Conservation (phyloP, 2,888 invertebrate species). For the Sinotaia quadrata region DNA sequence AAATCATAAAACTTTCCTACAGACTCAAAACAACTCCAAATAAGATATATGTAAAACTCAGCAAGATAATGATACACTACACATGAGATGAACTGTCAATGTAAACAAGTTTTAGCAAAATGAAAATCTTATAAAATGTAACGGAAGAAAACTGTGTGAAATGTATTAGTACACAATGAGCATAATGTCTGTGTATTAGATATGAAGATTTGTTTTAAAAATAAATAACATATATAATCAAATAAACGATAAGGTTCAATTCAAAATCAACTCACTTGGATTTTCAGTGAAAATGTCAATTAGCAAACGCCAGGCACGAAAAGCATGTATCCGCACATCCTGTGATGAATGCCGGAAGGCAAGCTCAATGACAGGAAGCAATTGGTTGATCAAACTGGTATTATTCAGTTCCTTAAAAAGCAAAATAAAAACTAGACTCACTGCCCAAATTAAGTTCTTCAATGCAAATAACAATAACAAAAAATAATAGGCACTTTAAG, state of each 20-base stretch:
- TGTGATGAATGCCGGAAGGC: not conserved
- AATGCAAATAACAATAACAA: not conserved
- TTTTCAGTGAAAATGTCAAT: slow-evolving; percentile 13
- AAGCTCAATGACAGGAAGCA: slow-evolving; percentile 8
- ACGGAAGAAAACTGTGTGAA: too few species aligned
- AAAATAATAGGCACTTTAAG: not conserved
- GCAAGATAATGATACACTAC: too few species aligned
- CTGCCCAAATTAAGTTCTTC: not conserved
- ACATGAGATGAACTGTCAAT: too few species aligned
- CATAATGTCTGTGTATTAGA: too few species aligned
- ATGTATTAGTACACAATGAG: too few species aligned
- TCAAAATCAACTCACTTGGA: not conserved
- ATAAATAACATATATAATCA: not conserved
- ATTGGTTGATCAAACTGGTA: not conserved
- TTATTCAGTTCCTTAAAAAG: slow-evolving; percentile 15
- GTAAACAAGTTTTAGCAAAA: too few species aligned
- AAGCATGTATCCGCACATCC: slow-evolving; percentile 9
- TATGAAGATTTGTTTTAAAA: too few species aligned
- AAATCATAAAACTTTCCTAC: too few species aligned
- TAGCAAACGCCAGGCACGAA: slow-evolving; percentile 3
- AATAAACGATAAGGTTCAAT: not conserved
- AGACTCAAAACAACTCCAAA: too few species aligned
- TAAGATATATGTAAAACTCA: too few species aligned
- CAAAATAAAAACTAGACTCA: not conserved
- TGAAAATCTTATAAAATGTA: too few species aligned